These are phyloP conservation scores for Tipula lateralis DNA, from an alignment of 2,888 invertebrate species.

Conservation along the genomic window DNA sequence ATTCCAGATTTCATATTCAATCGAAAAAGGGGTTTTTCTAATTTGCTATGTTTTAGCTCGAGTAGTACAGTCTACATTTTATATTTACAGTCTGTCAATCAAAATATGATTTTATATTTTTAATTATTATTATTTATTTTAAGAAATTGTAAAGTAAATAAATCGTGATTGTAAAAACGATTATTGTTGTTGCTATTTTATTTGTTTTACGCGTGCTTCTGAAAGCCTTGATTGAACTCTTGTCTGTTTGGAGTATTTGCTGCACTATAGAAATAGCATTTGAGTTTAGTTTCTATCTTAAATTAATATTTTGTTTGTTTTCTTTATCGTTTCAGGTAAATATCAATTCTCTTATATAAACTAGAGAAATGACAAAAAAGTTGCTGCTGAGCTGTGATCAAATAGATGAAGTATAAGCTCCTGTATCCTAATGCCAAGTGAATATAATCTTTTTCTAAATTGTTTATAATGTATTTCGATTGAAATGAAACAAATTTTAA, in stretches of 20 bases:
- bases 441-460: too few species aligned
- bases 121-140: conserved; percentile 1
- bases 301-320: background rate
- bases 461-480: too few species aligned
- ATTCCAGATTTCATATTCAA: background rate
- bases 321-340: background rate
- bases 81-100: background rate
- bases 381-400: too few species aligned
- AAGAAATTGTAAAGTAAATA: background rate
- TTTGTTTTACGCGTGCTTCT: background rate
- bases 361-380: too few species aligned
- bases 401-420: too few species aligned
- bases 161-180: background rate
- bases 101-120: conserved; percentile 11
- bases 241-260: background rate
- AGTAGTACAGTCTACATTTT: too few species aligned
- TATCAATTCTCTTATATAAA: background rate
- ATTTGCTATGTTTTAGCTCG: background rate
- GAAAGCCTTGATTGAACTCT: background rate
- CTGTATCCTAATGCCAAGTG: too few species aligned
- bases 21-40: background rate
- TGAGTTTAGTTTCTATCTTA: background rate
- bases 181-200: background rate
- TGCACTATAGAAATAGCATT: background rate
- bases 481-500: too few species aligned